A percentile compares a stretch with the other conserved stretches of the same genome.
Evolutionary conservation across 2,888 invertebrate species (phyloP).

Genomic region (Aleiodes testaceus): DNA sequence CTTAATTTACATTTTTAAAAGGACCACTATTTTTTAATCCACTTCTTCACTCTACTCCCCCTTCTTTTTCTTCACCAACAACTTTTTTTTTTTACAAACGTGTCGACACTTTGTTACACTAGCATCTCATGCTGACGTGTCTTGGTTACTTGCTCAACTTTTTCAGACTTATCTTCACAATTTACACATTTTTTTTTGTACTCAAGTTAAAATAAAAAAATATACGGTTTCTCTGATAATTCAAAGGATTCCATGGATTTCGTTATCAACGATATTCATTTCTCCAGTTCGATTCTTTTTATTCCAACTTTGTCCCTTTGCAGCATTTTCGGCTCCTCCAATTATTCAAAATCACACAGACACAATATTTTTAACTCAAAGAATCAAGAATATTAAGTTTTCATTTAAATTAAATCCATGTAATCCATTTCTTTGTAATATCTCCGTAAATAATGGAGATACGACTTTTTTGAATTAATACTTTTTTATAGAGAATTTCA

Average conservation of each 20-base stretch:
- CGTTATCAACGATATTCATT: constrained; percentile 20
- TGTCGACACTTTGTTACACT: constrained; percentile 16
- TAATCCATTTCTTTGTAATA: too few species aligned
- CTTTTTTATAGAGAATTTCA: too few species aligned
- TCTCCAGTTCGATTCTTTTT: constrained; percentile 16
- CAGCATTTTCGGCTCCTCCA: background rate
- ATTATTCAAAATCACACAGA: background rate
- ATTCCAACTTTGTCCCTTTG: constrained; percentile 6
- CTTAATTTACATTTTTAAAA: constrained; percentile 65
- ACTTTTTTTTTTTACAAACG: background rate
- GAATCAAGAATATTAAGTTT: too few species aligned
- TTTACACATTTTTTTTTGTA: constrained; percentile 38
- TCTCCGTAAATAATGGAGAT: too few species aligned
- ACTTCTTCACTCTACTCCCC: constrained; percentile 19
- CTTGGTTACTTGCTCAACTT: background rate
- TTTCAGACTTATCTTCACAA: constrained; percentile 10
- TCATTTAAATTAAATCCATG: too few species aligned
- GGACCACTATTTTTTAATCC: constrained; percentile 54
- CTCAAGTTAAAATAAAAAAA: too few species aligned
- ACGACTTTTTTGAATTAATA: too few species aligned
- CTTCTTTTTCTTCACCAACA: constrained; percentile 21
- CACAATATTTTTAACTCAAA: too few species aligned
- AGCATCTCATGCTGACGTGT: background rate
- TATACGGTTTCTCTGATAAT: too few species aligned
- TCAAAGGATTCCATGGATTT: too few species aligned